Conservation (phyloP, 92 coral and sea anemone genomes). For the Zoanthus gigantus region DNA sequence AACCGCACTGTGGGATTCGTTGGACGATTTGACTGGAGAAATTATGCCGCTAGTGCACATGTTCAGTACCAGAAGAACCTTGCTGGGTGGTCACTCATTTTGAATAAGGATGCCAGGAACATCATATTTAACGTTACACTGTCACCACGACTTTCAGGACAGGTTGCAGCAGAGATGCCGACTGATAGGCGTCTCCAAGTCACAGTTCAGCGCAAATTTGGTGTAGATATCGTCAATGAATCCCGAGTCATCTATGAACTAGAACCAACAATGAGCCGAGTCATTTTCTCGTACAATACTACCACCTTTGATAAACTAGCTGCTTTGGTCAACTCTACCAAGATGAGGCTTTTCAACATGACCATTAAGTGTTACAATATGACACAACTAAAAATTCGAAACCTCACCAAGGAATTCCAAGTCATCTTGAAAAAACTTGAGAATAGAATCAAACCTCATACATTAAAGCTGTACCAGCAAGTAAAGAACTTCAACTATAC, state of each 20-base stretch:
- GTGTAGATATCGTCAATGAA: conserved; percentile 77
- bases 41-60: conserved; percentile 77
- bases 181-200: conserved; percentile 69
- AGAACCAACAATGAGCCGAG: conserved; percentile 77
- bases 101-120: conserved; percentile 74
- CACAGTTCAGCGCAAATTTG: conserved; percentile 83
- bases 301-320: conserved; percentile 69
- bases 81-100: conserved; percentile 80
- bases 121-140: conserved; percentile 77
- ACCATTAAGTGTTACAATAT: conserved; percentile 74
- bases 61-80: conserved; percentile 67
- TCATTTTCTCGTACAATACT: conserved; percentile 84
- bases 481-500: conserved; percentile 75
- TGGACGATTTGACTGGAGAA: conserved; percentile 89
- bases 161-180: conserved; percentile 87
- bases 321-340: conserved; percentile 56
- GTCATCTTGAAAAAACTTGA: conserved; percentile 69
- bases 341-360: conserved; percentile 60
- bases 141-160: conserved; percentile 82
- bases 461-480: conserved; percentile 66
- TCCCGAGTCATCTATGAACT: conserved; percentile 74
- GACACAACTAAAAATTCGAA: conserved; percentile 63
- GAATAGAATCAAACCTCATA: conserved; percentile 73
- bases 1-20: conserved; percentile 78
- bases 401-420: conserved; percentile 72